Evolutionary conservation across 1,140 invertebrate genomes (phyloP).

Genomic region (Pseudomyrmex pallidus): DNA sequence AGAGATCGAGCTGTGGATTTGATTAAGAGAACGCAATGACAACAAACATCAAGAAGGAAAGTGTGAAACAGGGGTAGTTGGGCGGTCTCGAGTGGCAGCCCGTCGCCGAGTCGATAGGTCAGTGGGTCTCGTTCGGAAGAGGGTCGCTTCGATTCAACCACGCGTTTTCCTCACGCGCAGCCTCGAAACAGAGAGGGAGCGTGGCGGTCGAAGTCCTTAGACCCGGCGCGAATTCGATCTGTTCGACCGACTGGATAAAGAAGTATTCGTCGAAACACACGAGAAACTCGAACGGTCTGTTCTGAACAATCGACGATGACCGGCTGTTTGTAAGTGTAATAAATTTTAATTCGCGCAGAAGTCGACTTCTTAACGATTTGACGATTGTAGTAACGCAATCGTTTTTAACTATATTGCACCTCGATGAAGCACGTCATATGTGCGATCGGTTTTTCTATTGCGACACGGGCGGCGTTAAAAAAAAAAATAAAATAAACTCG

Average conservation of each 20-base stretch:
- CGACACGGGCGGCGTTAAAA: too few species aligned
- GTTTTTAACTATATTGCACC: conserved; percentile 9
- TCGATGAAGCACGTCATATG: neutral
- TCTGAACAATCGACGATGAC: neutral
- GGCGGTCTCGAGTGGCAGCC: conserved; percentile 46
- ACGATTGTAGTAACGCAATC: conserved; percentile 4
- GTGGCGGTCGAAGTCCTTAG: conserved; percentile 52
- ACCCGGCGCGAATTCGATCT: conserved; percentile 48
- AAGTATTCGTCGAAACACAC: neutral
- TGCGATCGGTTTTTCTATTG: neutral
- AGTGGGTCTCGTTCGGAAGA: conserved; percentile 82
- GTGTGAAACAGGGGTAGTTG: conserved; percentile 40
- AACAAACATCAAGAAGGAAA: conserved; percentile 43
- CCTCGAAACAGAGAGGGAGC: conserved; percentile 58
- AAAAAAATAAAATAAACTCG: too few species aligned
- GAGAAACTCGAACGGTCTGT: neutral
- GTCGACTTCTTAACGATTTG: conserved; percentile 2
- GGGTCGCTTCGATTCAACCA: conserved; percentile 71
- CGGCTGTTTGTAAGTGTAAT: neutral
- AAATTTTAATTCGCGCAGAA: neutral
- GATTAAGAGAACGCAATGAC: conserved; percentile 5
- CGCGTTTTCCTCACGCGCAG: conserved; percentile 67
- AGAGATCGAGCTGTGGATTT: neutral
- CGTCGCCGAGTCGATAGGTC: conserved; percentile 84
- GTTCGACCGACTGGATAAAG: conserved; percentile 19